Base-by-base conservation (phyloP, 2,797 vertebrate genomes). In the Enteromius treurensis region DNA sequence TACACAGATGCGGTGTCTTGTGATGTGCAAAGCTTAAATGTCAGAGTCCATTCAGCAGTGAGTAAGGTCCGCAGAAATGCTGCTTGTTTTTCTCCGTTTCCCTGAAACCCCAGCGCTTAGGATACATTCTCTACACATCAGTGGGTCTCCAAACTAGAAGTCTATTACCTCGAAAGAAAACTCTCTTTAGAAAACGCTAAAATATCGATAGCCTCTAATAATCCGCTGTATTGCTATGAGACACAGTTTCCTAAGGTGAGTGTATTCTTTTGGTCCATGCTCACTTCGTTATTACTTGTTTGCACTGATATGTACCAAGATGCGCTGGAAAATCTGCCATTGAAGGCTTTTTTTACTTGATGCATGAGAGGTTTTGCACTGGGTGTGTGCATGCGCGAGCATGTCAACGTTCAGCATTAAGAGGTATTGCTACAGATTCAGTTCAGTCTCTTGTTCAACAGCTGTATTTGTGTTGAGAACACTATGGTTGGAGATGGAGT, bases 191-290 rank as follows among this genome's bases (percentile, higher is more conserved):
- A 89, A 91, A 89, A 89, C 90, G 86, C 86, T 88, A 92, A 93
- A 93, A 91, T 93, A 93, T 74, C 67, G 62, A 85, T 86, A 84
- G 69, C 85, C 80, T 88, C 74, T 90, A 88, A 87, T 82, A 70
- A 85, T 79, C 51, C 10, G 49, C 86, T 83, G 84, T 94, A 94
- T 91, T 93, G 89, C 90, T 90, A 89, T 91, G 91, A 92, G 92
- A 94, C 93, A 89, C 89, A 92, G 89, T 92, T 91, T 90, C 89
- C 64, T 89, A 91, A 90, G 89, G 90, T 91, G 88, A 89, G 78
- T 86, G 81, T 91, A 87, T 75, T 89, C 86, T 93, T 94, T 94
- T 95, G 94, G 93, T 92, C 92, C 93, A 92, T 94, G 93, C 92
- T 92, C 92, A 92, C 85, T 55, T 88, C 89, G 89, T 92, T 93